Base-by-base conservation (phyloP, 2,888 invertebrate species). In the Cosmia trapezina region DNA sequence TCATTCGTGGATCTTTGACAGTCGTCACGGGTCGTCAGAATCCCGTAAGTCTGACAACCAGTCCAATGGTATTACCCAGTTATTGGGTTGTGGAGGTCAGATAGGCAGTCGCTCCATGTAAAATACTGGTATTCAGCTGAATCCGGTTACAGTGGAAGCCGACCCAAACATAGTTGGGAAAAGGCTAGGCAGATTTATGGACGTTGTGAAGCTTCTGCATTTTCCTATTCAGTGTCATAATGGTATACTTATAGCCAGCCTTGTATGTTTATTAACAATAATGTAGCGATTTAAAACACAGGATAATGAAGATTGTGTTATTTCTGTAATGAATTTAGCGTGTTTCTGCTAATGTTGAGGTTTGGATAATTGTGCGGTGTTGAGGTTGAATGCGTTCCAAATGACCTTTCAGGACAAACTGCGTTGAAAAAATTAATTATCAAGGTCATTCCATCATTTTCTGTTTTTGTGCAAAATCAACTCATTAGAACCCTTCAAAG, bases 221-320 rank as follows among this genome's bases (percentile, higher is more conserved):
- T 53, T 62, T 17, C 11, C 0, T 79, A 8, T 54, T 4, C 4
- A n/a, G 47, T 70, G 60, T 1, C 57, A 56, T 85, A 83, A 83
- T 80, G 70, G 73, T 85, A 75, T 57, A 85, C 79, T 86, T 80
- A 80, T 8, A 76, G 59, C 51, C 61, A 86, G 57, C 86, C 86
- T 86, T 86, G 81, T 85, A 41, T 83, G 76, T 81, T 83, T 85
- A 85, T 83, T 85, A 86, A 72, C 76, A 82, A 80, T 85, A 79
- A 85, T 85, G 41, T 63, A 75, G 72, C 70, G 75, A 78, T 81
- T 78, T 81, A 74, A 79, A 81, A 83, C 65, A 66, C 75, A 79
- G 70, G 56, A 71, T 83, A 86, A 84, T 86, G 83, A 73, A 71
- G 64, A 81, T 80, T 76, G 70, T 84, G 54, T 72, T 76, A 78